These are phyloP conservation scores for Thera obeliscata DNA, from an alignment of 2,888 invertebrate species.

Conservation along the genomic window DNA sequence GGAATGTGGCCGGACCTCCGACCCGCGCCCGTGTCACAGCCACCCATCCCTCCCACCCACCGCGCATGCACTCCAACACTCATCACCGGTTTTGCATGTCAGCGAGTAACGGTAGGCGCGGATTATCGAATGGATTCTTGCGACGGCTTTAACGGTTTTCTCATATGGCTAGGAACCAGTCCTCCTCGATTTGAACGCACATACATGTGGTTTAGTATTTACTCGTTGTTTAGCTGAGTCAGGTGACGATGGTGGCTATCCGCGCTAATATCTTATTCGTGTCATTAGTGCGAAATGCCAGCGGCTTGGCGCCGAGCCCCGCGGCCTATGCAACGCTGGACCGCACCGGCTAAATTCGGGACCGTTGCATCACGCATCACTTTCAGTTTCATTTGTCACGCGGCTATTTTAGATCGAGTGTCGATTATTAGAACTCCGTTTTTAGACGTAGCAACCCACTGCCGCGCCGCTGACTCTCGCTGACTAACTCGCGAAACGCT, in stretches of 20 bases:
- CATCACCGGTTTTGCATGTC: constrained; percentile 54
- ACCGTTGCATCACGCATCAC: constrained; percentile 82
- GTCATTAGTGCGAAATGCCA: constrained; percentile 84
- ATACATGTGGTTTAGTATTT: constrained; percentile 47
- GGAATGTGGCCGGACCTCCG: constrained; percentile 84
- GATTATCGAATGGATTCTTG: constrained; percentile 55
- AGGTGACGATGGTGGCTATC: constrained; percentile 56
- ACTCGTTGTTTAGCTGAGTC: constrained; percentile 19
- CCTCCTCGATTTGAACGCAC: constrained; percentile 20
- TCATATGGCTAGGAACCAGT: constrained; percentile 46
- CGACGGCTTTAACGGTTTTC: constrained; percentile 52
- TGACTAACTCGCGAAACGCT: constrained; percentile 65
- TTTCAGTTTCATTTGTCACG: constrained; percentile 83
- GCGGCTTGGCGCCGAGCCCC: constrained; percentile 69
- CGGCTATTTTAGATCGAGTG: constrained; percentile 80
- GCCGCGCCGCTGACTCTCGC: constrained; percentile 56
- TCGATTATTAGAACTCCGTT: constrained; percentile 81
- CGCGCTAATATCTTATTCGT: constrained; percentile 83
- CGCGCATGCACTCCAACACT: constrained; percentile 45
- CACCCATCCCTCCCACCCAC: constrained; percentile 45
- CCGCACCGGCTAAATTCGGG: constrained; percentile 79
- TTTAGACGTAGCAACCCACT: constrained; percentile 68
- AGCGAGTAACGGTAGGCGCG: constrained; percentile 51
- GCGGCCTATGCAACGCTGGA: constrained; percentile 78
- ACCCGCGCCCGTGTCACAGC: constrained; percentile 65